phyloP scores from a whole-genome alignment of 1,140 invertebrate genomes.

The Zaprionus taronus region DNA sequence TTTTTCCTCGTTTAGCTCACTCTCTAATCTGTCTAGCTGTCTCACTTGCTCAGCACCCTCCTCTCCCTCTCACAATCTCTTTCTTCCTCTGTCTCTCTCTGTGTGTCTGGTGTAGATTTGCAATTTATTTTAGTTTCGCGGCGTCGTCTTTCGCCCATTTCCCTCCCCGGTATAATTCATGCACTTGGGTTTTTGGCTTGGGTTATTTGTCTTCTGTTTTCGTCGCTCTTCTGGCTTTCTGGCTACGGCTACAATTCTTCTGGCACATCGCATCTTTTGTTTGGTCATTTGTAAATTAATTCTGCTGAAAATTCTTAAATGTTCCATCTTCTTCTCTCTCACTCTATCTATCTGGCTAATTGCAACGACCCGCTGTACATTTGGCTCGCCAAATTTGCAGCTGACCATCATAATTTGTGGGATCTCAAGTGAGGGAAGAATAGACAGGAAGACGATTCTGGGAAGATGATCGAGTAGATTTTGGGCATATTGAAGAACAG shows the following conservation, averaged over 20 bases:
- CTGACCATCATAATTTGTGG: slow-evolving; percentile 42
- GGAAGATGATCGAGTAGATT: slow-evolving; percentile 9
- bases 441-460: neutral
- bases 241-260: slow-evolving; percentile 15
- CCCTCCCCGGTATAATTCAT: slow-evolving; percentile 41
- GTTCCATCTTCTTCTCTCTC: slow-evolving; percentile 19
- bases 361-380: slow-evolving; percentile 53
- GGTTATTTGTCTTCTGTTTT: slow-evolving; percentile 38
- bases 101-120: slow-evolving; percentile 39
- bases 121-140: slow-evolving; percentile 68
- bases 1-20: slow-evolving; percentile 51
- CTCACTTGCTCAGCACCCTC: neutral
- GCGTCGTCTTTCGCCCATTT: slow-evolving; percentile 31
- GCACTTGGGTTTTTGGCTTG: slow-evolving; percentile 38
- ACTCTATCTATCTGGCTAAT: slow-evolving; percentile 48
- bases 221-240: neutral
- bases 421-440: neutral
- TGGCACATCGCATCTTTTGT: slow-evolving; percentile 51
- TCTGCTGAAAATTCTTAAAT: slow-evolving; percentile 60
- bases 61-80: neutral
- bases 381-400: slow-evolving; percentile 52
- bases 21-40: slow-evolving; percentile 36
- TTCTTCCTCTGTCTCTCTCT: neutral
- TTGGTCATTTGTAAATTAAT: slow-evolving; percentile 62
- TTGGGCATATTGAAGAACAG: slow-evolving; percentile 6